phyloP scores from a whole-genome alignment of 1,140 invertebrate species.

The Drosophila neocordata region DNA sequence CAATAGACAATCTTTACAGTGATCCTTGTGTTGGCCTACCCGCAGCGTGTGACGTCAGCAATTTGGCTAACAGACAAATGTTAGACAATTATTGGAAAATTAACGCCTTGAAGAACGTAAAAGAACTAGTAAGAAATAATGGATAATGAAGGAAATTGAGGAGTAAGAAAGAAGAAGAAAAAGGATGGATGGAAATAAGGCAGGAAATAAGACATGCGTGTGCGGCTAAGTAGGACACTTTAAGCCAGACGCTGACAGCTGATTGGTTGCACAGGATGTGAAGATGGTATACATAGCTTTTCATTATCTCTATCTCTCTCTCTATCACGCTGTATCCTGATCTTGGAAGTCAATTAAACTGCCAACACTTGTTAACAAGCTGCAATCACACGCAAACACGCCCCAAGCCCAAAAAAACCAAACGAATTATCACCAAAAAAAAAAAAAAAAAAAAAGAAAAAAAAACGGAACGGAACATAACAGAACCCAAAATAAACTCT shows the following conservation, averaged over 20 bases:
- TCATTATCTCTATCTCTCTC: neutral
- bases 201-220: conserved; percentile 43
- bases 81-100: conserved; percentile 30
- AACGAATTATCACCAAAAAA: conserved; percentile 65
- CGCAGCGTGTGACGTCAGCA: conserved; percentile 55
- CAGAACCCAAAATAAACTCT: conserved; percentile 27
- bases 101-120: conserved; percentile 29
- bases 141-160: conserved; percentile 45
- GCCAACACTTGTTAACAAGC: conserved; percentile 83
- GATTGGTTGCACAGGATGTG: conserved; percentile 66
- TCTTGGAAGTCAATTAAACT: conserved; percentile 77
- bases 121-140: neutral
- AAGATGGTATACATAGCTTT: conserved; percentile 5
- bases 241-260: conserved; percentile 56
- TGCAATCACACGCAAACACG: conserved; percentile 79
- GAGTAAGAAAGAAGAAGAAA: conserved; percentile 13
- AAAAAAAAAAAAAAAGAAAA: conserved; percentile 40
- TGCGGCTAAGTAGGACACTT: conserved; percentile 63
- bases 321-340: neutral
- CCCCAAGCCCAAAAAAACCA: conserved; percentile 27
- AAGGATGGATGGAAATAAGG: conserved; percentile 11
- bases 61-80: conserved; percentile 23
- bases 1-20: conserved; percentile 16
- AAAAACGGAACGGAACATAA: conserved; percentile 33
- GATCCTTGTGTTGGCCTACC: conserved; percentile 32